Evolutionary conservation across 2,888 invertebrate species (phyloP).

Genomic region (Protophormia terraenovae): DNA sequence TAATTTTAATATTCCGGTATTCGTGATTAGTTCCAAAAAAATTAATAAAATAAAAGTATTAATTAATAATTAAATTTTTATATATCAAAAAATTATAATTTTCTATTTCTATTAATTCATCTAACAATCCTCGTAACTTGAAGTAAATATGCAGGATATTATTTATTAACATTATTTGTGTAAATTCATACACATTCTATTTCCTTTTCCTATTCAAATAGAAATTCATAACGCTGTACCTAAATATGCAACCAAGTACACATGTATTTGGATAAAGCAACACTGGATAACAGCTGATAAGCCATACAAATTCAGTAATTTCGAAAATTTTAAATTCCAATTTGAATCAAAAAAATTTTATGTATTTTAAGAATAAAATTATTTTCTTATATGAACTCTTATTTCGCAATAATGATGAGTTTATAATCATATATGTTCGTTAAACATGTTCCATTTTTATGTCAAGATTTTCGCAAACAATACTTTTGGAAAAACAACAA

Average conservation of each 20-base stretch:
- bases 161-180: too few relatives aligned
- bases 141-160: too few relatives aligned
- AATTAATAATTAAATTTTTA: too few relatives aligned
- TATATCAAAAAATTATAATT: too few relatives aligned
- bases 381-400: not conserved
- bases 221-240: conserved; percentile 15
- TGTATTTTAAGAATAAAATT: too few relatives aligned
- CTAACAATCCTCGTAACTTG: too few relatives aligned
- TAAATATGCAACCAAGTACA: conserved; percentile 55
- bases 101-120: too few relatives aligned
- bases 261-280: conserved; percentile 24
- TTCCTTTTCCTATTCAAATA: conserved; percentile 13
- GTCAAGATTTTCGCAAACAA: not conserved
- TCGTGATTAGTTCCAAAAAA: too few relatives aligned
- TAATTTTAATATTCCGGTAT: too few relatives aligned
- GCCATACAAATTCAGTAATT: not conserved
- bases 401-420: not conserved
- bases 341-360: not conserved
- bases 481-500: not conserved
- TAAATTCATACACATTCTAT: too few relatives aligned
- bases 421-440: not conserved
- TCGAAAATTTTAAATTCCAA: not conserved
- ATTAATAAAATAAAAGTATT: too few relatives aligned
- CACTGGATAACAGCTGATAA: conserved; percentile 47
- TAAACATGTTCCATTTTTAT: not conserved